Base-by-base conservation (phyloP, 2,888 invertebrate species). In the Callinectes sapidus region DNA sequence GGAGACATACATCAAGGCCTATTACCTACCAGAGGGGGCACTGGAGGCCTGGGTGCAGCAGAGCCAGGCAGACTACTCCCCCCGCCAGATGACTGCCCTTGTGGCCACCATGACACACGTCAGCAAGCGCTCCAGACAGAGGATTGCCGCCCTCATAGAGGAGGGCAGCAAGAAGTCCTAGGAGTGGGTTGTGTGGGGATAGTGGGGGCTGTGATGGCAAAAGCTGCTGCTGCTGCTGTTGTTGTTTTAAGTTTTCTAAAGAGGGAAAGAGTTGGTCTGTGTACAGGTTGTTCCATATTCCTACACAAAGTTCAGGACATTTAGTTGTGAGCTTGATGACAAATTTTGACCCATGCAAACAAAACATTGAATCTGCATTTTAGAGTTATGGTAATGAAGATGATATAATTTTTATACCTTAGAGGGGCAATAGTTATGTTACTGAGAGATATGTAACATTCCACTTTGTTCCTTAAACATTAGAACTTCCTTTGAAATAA, bases 1-100 rank as follows among this genome's bases (percentile, higher is more conserved):
- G 0, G 99, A 99, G 96, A 97, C 97, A 91, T 99, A 99, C 95
- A 98, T 99, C 0, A 99, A 99, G 95, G 99, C 99, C 0, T 99
- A 98, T 95, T 99, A 99, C 96, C 96, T 98, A 95, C 98, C 99
- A 0, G 97, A 99, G 95, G 97, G 97, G 94, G 97, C 97, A 91
- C 96, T 99, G 77, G 99, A 99, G 95, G 97, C 97, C 89, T 99
- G 99, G 97, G 97, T 99, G 13, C 97, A 97, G 95, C 97, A 98
- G 81, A 98, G 98, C 95, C 97, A 87, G 10, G 48, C 48, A 1
- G 98, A 98, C 95, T 99, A 99, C 96, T 98, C 98, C 0, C 96
- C 97, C 86, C 98, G 98, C 95, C 99, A 99, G 96, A 96, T 99
- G 92, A 96, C 97, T 89, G 97, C 98, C 32, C 96, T 99, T 81